Percentiles rank a stretch among this genome's conserved stretches.
phyloP scores from a whole-genome alignment of 2,797 vertebrate species.

The Spondyliosoma cantharus region DNA sequence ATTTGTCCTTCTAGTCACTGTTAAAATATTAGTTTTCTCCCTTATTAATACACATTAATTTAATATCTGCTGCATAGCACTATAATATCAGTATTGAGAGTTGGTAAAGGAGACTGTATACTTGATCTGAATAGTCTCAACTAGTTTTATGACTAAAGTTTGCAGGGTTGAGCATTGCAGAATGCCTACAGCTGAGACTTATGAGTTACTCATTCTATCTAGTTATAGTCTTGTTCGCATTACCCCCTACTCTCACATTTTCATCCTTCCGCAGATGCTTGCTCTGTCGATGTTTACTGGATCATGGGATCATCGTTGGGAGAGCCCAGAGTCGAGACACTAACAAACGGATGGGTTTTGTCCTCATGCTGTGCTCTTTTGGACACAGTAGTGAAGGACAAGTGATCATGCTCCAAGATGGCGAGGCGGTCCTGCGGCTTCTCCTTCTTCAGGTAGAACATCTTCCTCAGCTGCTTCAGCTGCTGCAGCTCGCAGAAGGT shows the following conservation, averaged over 20 bases:
- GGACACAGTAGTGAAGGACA: conserved; percentile 91
- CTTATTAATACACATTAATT: conserved; percentile 51
- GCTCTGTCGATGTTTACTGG: conserved; percentile 66
- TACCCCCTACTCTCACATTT: neutral
- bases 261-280: neutral
- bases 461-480: conserved; percentile 94
- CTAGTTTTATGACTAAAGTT: conserved; percentile 36
- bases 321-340: conserved; percentile 69
- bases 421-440: conserved; percentile 90
- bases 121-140: conserved; percentile 16
- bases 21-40: conserved; percentile 43
- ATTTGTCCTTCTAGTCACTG: conserved; percentile 41
- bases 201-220: conserved; percentile 31
- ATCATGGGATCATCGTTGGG: conserved; percentile 82
- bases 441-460: conserved; percentile 97
- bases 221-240: conserved; percentile 11
- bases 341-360: conserved; percentile 87
- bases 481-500: conserved; percentile 98
- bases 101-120: conserved; percentile 39
- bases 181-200: conserved; percentile 35
- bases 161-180: conserved; percentile 38
- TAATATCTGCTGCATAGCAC: conserved; percentile 34
- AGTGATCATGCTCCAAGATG: conserved; percentile 94
- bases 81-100: conserved; percentile 36
- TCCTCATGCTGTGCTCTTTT: conserved; percentile 85